Percentiles rank a stretch among this genome's conserved stretches.
These are phyloP conservation scores for Bombus impatiens DNA, from an alignment of 1,140 invertebrate genomes.

Conservation along the genomic window DNA sequence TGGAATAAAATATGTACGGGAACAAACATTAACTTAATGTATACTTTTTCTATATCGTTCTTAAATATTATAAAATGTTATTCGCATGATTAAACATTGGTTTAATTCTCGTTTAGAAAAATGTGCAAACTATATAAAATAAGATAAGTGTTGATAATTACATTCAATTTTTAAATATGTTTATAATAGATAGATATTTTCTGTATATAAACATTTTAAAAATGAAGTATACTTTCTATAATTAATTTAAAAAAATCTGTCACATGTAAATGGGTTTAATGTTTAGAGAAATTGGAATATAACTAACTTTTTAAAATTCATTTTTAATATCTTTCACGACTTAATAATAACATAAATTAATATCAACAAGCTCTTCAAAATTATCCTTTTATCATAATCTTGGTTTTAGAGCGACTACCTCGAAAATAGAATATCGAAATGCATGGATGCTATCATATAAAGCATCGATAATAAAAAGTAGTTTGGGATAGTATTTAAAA, in stretches of 20 bases:
- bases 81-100: background rate
- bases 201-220: background rate
- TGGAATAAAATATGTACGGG: background rate
- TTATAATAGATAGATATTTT: background rate
- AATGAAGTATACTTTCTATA: background rate
- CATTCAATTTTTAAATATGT: background rate
- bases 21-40: background rate
- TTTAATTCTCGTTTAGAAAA: constrained; percentile 68
- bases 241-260: background rate
- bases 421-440: constrained; percentile 6
- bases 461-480: background rate
- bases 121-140: background rate
- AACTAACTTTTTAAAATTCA: background rate
- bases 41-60: too few relatives aligned
- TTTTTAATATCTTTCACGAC: background rate
- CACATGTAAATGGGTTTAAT: constrained; percentile 1
- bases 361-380: background rate
- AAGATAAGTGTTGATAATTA: background rate
- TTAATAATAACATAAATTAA: background rate
- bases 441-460: background rate
- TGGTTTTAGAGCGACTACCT: background rate
- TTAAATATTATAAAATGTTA: too few relatives aligned
- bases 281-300: background rate
- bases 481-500: background rate
- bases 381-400: background rate